Evolutionary conservation across 2,113 vertebrate genomes (phyloP), one percentile per base, ranked within the genome.

Genomic region (Chitala chitala): DNA sequence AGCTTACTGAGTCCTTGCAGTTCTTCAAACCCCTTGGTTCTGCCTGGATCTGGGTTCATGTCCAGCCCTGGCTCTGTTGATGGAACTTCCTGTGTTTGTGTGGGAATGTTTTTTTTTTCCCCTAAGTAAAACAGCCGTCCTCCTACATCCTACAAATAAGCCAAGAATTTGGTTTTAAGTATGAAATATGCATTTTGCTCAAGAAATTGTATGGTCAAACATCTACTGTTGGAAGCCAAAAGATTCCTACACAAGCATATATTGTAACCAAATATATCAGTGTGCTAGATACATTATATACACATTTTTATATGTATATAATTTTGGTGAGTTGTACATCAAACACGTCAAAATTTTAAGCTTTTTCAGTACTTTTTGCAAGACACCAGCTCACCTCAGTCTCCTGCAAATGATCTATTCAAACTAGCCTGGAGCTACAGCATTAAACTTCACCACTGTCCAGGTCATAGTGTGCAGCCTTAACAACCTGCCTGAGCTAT

Each of bases 61-160:
- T 29, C 17, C 4, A 63, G n/a, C 59, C 38, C 6, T 63, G 33
- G 33, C 59, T n/a, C 31, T n/a, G 29, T n/a, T n/a, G n/a, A n/a
- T 63, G 59, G 59, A 38, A 63, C 33, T 63, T 36, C 59, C 29
- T 38, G 33, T 36, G 31, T 63, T 63, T 63, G 17, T 63, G 59
- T 29, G 8, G 59, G 31, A 36, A n/a, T n/a, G n/a, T 63, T 38
- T 22, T 63, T 38, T 38, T 36, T n/a, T 36, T 17, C 59, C 29
- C 6, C 7, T 17, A 63, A 63, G 59, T 33, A 38, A 29, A 36
- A 15, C 59, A 38, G 31, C 38, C 38, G 33, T n/a, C 59, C 59
- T 38, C 59, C 59, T 33, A 63, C 59, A 8, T 9, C 38, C 33
- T 33, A 63, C 10, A 36, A 40, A 38, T 3, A 0, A 36, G 59